A percentile compares a stretch with the other conserved stretches of the same genome.
phyloP scores from a whole-genome alignment of 2,113 vertebrate genomes.

The Labeo catla region DNA sequence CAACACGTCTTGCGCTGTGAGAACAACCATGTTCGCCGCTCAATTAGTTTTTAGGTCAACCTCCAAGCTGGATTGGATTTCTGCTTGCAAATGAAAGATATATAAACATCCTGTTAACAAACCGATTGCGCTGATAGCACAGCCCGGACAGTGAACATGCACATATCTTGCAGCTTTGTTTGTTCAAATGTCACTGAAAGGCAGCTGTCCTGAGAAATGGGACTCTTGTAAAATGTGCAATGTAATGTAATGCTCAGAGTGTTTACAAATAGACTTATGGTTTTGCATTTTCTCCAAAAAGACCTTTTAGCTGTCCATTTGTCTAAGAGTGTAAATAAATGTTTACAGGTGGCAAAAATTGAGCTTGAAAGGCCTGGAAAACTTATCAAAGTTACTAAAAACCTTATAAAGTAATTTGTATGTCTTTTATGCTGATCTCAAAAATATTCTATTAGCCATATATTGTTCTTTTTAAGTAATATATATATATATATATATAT shows the following conservation, averaged over 20 bases:
- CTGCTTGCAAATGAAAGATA: conserved; percentile 74
- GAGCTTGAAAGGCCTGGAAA: background rate
- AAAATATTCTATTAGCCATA: background rate
- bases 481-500: too few species aligned
- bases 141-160: conserved; percentile 72
- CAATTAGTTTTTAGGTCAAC: conserved; percentile 81
- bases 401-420: too few species aligned
- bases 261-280: conserved; percentile 24
- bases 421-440: background rate
- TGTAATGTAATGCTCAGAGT: background rate
- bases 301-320: background rate
- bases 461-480: background rate
- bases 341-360: background rate
- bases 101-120: conserved; percentile 84
- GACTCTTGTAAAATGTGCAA: background rate
- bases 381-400: background rate
- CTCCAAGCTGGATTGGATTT: conserved; percentile 76
- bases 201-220: background rate
- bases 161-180: conserved; percentile 33
- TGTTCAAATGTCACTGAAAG: background rate
- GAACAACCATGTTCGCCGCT: conserved; percentile 81
- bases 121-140: conserved; percentile 73
- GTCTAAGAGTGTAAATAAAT: background rate
- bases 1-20: conserved; percentile 77
- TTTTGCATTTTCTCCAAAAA: background rate